Conservation (phyloP, 35 echinoderm and acorn worm genomes). For the Ophioderma brevispina region DNA sequence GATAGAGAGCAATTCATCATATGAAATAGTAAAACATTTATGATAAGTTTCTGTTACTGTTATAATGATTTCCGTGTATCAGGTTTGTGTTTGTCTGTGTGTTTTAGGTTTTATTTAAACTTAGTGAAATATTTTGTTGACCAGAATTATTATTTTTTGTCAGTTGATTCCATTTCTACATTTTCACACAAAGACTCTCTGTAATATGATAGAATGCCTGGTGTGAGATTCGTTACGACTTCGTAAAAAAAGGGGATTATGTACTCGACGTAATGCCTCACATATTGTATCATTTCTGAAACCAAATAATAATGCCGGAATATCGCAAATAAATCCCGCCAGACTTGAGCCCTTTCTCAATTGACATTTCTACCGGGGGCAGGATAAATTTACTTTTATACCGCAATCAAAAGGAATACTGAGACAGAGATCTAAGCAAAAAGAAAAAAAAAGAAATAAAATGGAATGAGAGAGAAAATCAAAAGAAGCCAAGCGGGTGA, state of each 20-base stretch:
- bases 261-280: neutral
- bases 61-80: too few species aligned
- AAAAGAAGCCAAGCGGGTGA: neutral
- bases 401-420: neutral
- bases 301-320: neutral
- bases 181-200: neutral
- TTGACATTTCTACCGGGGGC: neutral
- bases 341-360: neutral
- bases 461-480: neutral
- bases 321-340: neutral
- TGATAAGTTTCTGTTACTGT: too few species aligned
- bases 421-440: neutral
- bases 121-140: neutral
- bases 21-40: too few species aligned
- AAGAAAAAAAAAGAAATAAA: neutral
- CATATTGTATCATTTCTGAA: neutral
- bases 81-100: too few species aligned
- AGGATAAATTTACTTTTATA: neutral
- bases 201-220: neutral
- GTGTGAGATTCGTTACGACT: neutral
- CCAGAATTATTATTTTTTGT: neutral
- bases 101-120: too few species aligned
- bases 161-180: neutral
- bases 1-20: too few species aligned
- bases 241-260: neutral